Evolutionary conservation across 2,888 invertebrate genomes (phyloP).

Genomic region (Macrophya annulata): DNA sequence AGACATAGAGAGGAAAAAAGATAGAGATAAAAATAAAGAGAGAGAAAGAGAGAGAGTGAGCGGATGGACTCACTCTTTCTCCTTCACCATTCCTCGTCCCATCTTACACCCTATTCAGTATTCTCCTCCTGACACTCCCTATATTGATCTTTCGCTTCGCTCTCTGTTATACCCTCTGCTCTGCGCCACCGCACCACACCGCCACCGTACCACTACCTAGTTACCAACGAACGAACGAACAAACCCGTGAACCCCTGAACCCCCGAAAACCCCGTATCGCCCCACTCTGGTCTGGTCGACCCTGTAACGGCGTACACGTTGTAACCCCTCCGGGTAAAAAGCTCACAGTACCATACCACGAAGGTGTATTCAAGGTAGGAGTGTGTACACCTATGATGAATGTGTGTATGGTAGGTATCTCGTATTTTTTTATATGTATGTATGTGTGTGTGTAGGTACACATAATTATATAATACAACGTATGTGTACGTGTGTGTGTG

Average conservation of each 20-base stretch:
- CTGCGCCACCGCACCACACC: conserved; percentile 57
- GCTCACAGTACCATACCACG: conserved; percentile 9
- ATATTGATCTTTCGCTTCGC: conserved; percentile 74
- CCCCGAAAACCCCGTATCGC: background rate
- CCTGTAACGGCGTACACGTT: background rate
- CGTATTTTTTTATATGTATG: too few relatives aligned
- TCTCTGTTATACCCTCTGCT: conserved; percentile 53
- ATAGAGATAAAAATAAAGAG: background rate
- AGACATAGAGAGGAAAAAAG: too few relatives aligned
- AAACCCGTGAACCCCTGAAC: conserved; percentile 41
- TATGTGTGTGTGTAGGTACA: background rate
- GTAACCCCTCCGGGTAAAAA: conserved; percentile 28
- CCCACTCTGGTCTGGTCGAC: conserved; percentile 50
- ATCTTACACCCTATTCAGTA: conserved; percentile 70
- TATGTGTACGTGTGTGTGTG: background rate
- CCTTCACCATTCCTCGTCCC: conserved; percentile 54
- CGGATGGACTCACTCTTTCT: background rate
- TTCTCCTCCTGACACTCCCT: conserved; percentile 75
- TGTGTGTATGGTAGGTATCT: too few relatives aligned
- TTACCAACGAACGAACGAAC: conserved; percentile 66
- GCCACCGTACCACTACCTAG: conserved; percentile 65
- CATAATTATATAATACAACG: background rate
- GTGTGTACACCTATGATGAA: background rate
- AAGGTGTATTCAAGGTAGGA: conserved; percentile 17
- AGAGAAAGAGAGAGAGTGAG: background rate